These are phyloP conservation scores for Glaucopsyche alexis DNA, from an alignment of 2,888 invertebrate genomes.

Conservation along the genomic window DNA sequence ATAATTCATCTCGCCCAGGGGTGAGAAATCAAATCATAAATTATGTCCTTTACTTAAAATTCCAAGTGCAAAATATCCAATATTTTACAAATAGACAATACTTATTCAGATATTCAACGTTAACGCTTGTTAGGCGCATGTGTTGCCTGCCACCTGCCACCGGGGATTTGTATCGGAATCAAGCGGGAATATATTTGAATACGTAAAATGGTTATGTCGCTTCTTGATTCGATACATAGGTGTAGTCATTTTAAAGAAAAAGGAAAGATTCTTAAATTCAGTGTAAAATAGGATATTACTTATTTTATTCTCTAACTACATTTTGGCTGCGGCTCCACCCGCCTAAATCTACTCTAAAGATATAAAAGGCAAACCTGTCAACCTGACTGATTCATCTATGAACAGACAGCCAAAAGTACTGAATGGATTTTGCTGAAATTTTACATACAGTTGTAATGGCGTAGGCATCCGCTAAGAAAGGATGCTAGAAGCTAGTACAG, in stretches of 20 bases:
- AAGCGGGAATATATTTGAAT: conserved; percentile 30
- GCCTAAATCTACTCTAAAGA: no score
- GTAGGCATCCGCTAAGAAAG: no score
- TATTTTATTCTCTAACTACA: no score
- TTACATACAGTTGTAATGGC: no score
- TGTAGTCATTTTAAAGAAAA: not conserved
- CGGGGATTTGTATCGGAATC: conserved; percentile 30
- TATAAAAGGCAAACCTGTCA: no score
- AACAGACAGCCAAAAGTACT: no score
- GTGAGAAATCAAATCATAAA: conserved; percentile 6
- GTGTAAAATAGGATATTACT: no score
- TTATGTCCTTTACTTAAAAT: conserved; percentile 16
- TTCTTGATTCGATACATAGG: not conserved
- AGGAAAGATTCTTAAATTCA: not conserved
- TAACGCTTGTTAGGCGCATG: conserved; percentile 30
- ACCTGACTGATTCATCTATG: no score
- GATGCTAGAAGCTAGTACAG: no score
- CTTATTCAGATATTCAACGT: conserved; percentile 30
- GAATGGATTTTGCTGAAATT: no score
- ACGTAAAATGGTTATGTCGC: conserved; percentile 17
- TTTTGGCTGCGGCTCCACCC: no score
- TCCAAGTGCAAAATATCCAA: conserved; percentile 17
- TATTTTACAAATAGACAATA: conserved; percentile 29
- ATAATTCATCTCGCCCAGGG: not conserved
- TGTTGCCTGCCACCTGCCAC: conserved; percentile 26